A percentile compares a stretch with the other conserved stretches of the same genome.
phyloP scores from a whole-genome alignment of 2,888 invertebrate genomes.

The Amphipoea lucens region DNA sequence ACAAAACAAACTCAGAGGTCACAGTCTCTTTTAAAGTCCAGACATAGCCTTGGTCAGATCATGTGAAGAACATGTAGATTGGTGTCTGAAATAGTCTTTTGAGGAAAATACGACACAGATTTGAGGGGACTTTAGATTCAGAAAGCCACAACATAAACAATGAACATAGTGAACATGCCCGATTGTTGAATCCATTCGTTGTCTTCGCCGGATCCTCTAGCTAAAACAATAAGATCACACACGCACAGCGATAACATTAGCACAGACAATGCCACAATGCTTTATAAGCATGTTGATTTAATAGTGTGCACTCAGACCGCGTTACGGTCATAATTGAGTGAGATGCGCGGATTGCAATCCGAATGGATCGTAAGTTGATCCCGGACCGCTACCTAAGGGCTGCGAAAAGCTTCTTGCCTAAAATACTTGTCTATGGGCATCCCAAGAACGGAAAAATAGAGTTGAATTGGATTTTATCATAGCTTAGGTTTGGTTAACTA shows the following conservation, averaged over 20 bases:
- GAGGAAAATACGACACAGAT: too few species aligned
- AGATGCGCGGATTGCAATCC: background rate
- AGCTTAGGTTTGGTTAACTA: background rate
- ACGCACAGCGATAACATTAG: constrained; percentile 1
- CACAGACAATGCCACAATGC: background rate
- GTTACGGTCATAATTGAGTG: background rate
- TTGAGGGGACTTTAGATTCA: background rate
- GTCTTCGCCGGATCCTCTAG: background rate
- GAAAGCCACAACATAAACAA: background rate
- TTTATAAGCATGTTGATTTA: background rate
- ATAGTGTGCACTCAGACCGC: background rate
- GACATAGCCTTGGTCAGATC: too few species aligned
- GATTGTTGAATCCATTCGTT: background rate
- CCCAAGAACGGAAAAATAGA: background rate
- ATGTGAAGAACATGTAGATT: too few species aligned
- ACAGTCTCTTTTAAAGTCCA: too few species aligned
- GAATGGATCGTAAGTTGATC: background rate
- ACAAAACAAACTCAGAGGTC: too few species aligned
- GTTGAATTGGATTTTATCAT: background rate
- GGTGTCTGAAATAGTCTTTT: too few species aligned
- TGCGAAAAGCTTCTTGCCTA: background rate
- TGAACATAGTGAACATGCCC: background rate
- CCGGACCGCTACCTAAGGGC: background rate
- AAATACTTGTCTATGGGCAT: background rate
- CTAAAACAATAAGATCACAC: constrained; percentile 4